A percentile compares a stretch with the other conserved stretches of the same genome.
These are phyloP conservation scores for Caenorhabditis auriculariae DNA, from an alignment of 2,888 invertebrate species.

Conservation along the genomic window DNA sequence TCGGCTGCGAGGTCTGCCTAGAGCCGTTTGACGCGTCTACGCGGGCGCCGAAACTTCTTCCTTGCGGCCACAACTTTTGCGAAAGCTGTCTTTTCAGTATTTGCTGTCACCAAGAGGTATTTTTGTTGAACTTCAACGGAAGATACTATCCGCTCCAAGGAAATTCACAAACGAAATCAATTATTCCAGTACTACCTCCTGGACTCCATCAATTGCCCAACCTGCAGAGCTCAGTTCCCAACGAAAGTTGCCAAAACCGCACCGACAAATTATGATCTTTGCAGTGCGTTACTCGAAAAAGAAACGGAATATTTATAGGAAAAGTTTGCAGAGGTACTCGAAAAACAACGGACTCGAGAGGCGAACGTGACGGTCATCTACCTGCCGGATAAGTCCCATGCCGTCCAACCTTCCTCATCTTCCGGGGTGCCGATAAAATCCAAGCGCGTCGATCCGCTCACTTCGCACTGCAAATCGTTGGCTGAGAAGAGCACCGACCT, in stretches of 20 bases:
- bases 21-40: slow-evolving; percentile 31
- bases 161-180: too few relatives aligned
- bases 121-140: neutral
- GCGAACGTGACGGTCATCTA: slow-evolving; percentile 49
- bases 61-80: slow-evolving; percentile 61
- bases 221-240: slow-evolving; percentile 44
- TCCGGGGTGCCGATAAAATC: neutral
- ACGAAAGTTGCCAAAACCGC: slow-evolving; percentile 46
- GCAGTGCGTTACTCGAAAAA: slow-evolving; percentile 44
- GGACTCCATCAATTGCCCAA: slow-evolving; percentile 55
- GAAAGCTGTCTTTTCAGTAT: slow-evolving; percentile 51
- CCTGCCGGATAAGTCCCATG: slow-evolving; percentile 14
- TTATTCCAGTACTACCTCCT: slow-evolving; percentile 57
- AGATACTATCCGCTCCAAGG: neutral
- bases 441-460: neutral
- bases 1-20: slow-evolving; percentile 42
- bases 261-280: slow-evolving; percentile 57
- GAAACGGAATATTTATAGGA: neutral
- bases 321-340: slow-evolving; percentile 41
- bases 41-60: slow-evolving; percentile 52
- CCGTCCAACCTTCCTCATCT: slow-evolving; percentile 3
- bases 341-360: slow-evolving; percentile 24
- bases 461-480: slow-evolving; percentile 1
- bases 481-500: slow-evolving; percentile 20
- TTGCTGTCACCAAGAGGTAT: slow-evolving; percentile 52